Evolutionary conservation across 1,140 invertebrate species (phyloP).

Genomic region (Heliconius himera): DNA sequence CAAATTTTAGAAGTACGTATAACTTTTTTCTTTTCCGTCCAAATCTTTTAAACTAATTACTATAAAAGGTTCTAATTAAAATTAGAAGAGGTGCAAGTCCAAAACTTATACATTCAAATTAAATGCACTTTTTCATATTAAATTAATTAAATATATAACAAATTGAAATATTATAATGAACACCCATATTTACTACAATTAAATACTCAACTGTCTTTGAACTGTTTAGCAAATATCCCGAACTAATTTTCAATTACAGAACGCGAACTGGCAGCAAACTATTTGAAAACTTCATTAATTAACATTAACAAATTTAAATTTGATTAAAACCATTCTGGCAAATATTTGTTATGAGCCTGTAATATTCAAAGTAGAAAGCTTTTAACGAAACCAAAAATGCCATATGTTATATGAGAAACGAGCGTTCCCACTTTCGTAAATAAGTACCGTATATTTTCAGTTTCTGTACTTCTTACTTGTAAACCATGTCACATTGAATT

Average conservation of each 20-base stretch:
- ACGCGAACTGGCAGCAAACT: constrained; percentile 14
- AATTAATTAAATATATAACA: too few species aligned
- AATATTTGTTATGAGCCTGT: constrained; percentile 21
- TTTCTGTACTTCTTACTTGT: not conserved
- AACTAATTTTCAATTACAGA: constrained; percentile 22
- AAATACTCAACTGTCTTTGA: constrained; percentile 12
- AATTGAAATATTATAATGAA: too few species aligned
- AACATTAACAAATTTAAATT: constrained; percentile 12
- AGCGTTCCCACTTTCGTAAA: not conserved
- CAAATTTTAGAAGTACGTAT: too few species aligned
- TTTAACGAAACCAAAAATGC: constrained; percentile 6
- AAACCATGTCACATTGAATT: not conserved
- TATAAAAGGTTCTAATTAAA: too few species aligned
- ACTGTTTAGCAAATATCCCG: constrained; percentile 23
- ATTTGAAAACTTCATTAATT: constrained; percentile 22
- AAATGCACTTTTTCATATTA: too few species aligned
- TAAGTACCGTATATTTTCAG: constrained; percentile 7
- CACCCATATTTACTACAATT: not conserved
- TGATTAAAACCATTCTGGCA: constrained; percentile 6
- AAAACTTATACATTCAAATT: too few species aligned
- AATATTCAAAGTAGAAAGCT: constrained; percentile 6
- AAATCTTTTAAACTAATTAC: too few species aligned
- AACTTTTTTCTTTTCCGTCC: too few species aligned
- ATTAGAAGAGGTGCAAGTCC: too few species aligned
- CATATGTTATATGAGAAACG: constrained; percentile 7